Conservation (phyloP, 2,888 invertebrate species). For the Drosophila mettleri region DNA sequence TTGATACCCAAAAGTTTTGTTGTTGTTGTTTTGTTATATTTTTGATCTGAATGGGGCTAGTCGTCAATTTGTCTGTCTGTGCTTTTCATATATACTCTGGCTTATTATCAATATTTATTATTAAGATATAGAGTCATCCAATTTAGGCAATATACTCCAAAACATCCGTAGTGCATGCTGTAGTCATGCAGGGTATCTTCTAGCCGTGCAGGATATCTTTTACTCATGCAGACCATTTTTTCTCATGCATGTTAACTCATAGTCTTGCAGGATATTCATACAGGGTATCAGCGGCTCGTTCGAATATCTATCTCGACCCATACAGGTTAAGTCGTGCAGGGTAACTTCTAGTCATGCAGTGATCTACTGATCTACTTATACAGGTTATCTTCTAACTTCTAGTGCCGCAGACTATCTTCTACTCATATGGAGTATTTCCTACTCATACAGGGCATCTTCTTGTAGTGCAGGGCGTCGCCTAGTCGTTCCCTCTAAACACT, state of each 20-base stretch:
- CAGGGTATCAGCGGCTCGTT: no score
- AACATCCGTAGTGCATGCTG: no score
- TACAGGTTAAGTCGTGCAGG: no score
- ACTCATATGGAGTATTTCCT: no score
- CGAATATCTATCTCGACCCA: no score
- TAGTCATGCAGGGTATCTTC: neutral
- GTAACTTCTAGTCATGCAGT: neutral
- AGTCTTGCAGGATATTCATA: neutral
- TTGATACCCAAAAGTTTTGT: neutral
- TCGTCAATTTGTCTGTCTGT: neutral
- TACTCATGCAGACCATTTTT: neutral
- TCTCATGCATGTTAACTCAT: neutral
- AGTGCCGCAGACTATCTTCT: no score
- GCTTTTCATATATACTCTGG: neutral
- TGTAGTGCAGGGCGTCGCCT: no score
- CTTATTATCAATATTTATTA: neutral
- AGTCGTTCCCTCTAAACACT: neutral
- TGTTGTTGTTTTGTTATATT: neutral
- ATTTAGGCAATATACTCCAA: no score
- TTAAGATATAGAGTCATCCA: no score
- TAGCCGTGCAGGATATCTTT: neutral
- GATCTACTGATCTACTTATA: no score
- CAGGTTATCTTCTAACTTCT: no score
- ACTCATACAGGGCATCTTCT: neutral
- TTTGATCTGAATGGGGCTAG: neutral